Evolutionary conservation across 2,113 vertebrate genomes (phyloP).

Genomic region (Onychorhynchus coronatus): DNA sequence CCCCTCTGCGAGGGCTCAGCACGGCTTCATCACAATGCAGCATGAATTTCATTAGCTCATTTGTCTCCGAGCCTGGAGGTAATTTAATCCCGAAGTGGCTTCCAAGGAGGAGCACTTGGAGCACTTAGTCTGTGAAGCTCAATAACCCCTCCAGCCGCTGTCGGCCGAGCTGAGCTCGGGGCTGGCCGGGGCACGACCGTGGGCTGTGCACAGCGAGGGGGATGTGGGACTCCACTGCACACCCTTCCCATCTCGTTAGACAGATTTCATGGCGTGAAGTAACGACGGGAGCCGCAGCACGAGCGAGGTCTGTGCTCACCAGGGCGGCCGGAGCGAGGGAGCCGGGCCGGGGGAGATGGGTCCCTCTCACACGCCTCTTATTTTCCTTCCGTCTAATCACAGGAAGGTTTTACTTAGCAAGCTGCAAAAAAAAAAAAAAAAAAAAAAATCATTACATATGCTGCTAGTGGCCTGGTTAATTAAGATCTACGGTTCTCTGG

Average conservation of each 20-base stretch:
- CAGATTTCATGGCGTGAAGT: background rate
- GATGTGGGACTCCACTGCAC: background rate
- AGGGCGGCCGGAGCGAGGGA: background rate
- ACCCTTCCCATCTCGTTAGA: background rate
- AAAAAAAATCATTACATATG: conserved; percentile 56
- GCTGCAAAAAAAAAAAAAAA: background rate
- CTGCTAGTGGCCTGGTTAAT: conserved; percentile 68
- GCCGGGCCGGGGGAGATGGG: background rate
- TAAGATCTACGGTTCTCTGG: conserved; percentile 62
- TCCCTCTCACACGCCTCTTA: rapidly evolving
- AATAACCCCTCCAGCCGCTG: background rate
- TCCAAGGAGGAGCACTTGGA: background rate
- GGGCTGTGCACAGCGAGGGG: background rate
- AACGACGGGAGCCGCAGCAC: background rate
- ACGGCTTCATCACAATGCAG: background rate
- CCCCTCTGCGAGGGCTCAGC: background rate
- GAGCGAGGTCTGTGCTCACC: rapidly evolving
- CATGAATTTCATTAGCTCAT: conserved; percentile 37
- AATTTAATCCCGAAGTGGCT: background rate
- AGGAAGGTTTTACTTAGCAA: conserved; percentile 33
- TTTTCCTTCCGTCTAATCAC: background rate
- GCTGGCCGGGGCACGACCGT: background rate
- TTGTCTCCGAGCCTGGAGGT: conserved; percentile 50
- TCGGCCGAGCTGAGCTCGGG: background rate
- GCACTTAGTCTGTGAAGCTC: conserved; percentile 8